Evolutionary conservation across 2,888 invertebrate species (phyloP).

Genomic region (Ormia ochracea): DNA sequence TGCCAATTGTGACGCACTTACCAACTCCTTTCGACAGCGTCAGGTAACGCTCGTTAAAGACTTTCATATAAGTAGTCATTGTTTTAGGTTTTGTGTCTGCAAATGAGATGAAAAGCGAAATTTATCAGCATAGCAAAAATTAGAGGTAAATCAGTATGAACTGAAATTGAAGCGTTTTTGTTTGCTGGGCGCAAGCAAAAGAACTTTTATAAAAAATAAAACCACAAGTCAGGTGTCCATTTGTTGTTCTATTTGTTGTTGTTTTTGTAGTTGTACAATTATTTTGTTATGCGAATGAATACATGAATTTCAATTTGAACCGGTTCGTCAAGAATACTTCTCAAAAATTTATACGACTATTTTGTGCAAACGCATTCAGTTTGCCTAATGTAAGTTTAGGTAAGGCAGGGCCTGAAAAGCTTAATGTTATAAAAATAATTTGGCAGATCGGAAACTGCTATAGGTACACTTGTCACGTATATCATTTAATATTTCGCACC

Average conservation of each 20-base stretch:
- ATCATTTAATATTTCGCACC: no score
- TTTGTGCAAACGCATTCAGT: neutral
- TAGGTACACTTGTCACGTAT: no score
- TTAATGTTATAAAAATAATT: no score
- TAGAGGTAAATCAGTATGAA: no score
- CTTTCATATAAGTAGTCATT: constrained; percentile 73
- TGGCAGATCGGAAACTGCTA: no score
- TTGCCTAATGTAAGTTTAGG: neutral
- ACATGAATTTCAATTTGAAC: constrained; percentile 6
- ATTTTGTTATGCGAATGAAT: neutral
- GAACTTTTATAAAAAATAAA: neutral
- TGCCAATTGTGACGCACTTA: constrained; percentile 63
- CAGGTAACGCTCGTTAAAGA: constrained; percentile 73
- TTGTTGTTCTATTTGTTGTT: neutral
- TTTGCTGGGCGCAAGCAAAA: no score
- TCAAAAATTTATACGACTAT: neutral
- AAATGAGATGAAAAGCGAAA: no score
- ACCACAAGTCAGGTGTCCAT: neutral
- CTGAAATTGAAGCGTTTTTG: no score
- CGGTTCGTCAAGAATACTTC: neutral
- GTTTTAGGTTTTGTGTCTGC: constrained; percentile 6
- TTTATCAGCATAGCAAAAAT: neutral
- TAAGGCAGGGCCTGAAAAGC: no score
- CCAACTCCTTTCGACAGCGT: constrained; percentile 73
- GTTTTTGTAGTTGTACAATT: neutral